These are phyloP conservation scores for Equus quagga DNA, from an alignment of 2,113 vertebrate genomes.

Conservation along the genomic window DNA sequence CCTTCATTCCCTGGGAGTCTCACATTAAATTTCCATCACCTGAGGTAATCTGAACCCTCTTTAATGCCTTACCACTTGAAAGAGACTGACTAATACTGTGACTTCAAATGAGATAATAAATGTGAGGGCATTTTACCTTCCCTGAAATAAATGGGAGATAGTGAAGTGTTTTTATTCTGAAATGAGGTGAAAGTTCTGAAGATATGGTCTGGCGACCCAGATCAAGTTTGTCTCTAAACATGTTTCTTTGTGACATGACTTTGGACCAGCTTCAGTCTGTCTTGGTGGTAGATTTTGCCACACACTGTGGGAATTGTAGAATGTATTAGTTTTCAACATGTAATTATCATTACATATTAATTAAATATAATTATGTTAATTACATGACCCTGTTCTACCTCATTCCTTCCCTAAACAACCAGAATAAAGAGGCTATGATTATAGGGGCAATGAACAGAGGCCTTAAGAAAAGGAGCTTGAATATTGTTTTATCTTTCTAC, in stretches of 20 bases:
- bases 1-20: not conserved
- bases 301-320: constrained; percentile 22
- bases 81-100: not conserved
- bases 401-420: constrained; percentile 56
- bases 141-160: not conserved
- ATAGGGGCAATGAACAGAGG: not conserved
- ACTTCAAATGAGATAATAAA: not conserved
- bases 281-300: constrained; percentile 15
- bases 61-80: not conserved
- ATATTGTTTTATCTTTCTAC: constrained; percentile 41
- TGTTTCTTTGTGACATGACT: not conserved
- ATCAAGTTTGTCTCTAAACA: not conserved
- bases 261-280: not conserved
- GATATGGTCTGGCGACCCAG: not conserved
- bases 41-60: not conserved
- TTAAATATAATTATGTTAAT: constrained; percentile 78
- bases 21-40: not conserved
- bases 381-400: constrained; percentile 62
- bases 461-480: constrained; percentile 7
- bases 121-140: not conserved
- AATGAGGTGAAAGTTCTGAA: not conserved
- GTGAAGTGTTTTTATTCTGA: constrained; percentile 3
- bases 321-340: constrained; percentile 47
- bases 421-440: constrained; percentile 45
- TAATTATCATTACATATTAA: constrained; percentile 70